A percentile compares a stretch with the other conserved stretches of the same genome.
phyloP scores from a whole-genome alignment of 2,888 invertebrate genomes.

The Phengaris arion region DNA sequence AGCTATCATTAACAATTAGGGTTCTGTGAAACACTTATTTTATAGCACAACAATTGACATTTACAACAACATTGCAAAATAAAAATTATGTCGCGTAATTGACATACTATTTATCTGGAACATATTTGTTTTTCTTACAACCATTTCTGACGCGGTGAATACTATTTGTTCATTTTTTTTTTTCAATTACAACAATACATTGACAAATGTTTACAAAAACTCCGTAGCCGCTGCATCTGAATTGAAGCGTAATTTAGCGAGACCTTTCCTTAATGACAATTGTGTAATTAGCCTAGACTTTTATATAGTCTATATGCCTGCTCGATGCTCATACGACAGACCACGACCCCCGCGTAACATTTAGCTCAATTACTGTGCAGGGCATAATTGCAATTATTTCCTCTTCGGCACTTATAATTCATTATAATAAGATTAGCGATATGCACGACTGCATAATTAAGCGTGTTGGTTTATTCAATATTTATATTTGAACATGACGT shows the following conservation, averaged over 20 bases:
- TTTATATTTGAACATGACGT: background rate
- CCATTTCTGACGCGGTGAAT: background rate
- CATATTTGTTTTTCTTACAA: background rate
- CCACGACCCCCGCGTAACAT: background rate
- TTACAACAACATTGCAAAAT: conserved; percentile 27
- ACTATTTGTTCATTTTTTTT: background rate
- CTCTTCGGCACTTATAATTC: conserved; percentile 8
- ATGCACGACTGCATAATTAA: background rate
- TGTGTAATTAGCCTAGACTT: conserved; percentile 60
- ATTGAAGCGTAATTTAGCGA: conserved; percentile 60
- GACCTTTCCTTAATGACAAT: conserved; percentile 58
- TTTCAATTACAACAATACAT: background rate
- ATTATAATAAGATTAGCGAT: conserved; percentile 24
- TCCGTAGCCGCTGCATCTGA: conserved; percentile 55
- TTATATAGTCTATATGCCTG: conserved; percentile 47
- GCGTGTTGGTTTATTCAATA: background rate
- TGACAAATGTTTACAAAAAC: conserved; percentile 52
- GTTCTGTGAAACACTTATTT: background rate
- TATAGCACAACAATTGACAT: conserved; percentile 43
- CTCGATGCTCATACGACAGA: background rate
- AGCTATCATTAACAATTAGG: background rate
- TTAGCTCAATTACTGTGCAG: background rate
- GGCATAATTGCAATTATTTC: conserved; percentile 22
- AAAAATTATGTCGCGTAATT: conserved; percentile 17
- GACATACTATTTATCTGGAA: background rate